A percentile compares a stretch with the other conserved stretches of the same genome.
These are phyloP conservation scores for Columba guinea DNA, from an alignment of 2,797 vertebrate genomes.

Conservation along the genomic window DNA sequence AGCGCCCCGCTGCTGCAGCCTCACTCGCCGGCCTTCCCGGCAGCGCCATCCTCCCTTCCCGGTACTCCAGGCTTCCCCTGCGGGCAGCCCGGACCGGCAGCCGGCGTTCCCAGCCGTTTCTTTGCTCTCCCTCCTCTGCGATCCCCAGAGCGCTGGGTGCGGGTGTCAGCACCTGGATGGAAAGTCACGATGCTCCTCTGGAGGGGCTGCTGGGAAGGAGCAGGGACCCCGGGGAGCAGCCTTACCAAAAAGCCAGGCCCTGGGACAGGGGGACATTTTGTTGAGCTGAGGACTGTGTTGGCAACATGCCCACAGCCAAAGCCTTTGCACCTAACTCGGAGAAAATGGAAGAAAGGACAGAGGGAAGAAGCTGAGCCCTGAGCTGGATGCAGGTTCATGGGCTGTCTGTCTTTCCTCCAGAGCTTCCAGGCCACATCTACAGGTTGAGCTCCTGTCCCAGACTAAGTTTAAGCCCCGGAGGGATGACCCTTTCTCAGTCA, in stretches of 20 bases:
- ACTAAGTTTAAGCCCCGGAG: not conserved
- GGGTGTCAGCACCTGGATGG: not conserved
- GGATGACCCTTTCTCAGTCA: not conserved
- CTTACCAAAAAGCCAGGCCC: not conserved
- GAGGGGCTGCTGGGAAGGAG: not conserved
- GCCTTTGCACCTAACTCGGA: constrained; percentile 2
- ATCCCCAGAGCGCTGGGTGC: not conserved
- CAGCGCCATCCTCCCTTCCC: not conserved
- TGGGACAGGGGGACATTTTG: constrained; percentile 32
- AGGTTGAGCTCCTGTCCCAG: not conserved
- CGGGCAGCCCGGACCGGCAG: not conserved
- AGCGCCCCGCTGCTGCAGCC: not conserved
- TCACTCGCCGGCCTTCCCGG: not conserved
- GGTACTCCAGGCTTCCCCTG: not conserved
- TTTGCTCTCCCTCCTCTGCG: not conserved
- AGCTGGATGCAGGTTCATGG: not conserved
- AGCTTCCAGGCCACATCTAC: not conserved
- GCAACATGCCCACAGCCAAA: not conserved
- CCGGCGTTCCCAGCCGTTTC: not conserved
- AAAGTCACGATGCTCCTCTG: not conserved
- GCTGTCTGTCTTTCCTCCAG: not conserved
- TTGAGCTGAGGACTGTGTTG: not conserved
- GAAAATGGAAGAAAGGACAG: constrained; percentile 42
- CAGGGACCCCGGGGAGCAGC: not conserved
- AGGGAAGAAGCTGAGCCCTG: not conserved